Base-by-base conservation (phyloP, 2,797 vertebrate genomes). In the Silurus aristotelis region DNA sequence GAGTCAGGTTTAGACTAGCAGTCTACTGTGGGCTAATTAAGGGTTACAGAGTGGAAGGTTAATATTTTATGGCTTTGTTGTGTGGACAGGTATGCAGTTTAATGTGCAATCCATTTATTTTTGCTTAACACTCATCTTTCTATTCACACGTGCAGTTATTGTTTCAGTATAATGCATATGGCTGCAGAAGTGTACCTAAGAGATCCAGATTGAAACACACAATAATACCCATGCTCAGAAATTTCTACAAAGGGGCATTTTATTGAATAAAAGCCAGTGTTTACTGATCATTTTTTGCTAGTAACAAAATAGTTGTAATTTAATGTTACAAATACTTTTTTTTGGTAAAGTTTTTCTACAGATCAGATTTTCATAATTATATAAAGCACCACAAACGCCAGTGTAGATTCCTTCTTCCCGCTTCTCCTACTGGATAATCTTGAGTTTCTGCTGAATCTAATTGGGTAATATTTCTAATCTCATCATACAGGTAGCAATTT, bases 391-490 rank as follows among this genome's bases (percentile, higher is more conserved):
- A 72, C 38, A 84, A 84, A 27, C 1, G 3, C 19, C 76, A 84
- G n/a, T 61, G 43, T 2, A 52, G 66, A 63, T 25, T 15, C 17
- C 10, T 31, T 79, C 76, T 85, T 80, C 63, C 43, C 13, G 63
- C 68, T 80, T 80, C 31, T 58, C 52, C 71, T 55, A 70, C 14
- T 68, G 38, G n/a, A 79, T 48, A 85, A 58, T 80, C 68, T 80
- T 80, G 56, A 71, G 27, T 19, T 70, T 84, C 68, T 25, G 75
- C 64, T 60, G 75, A 79, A 25, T n/a, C 48, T 64, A 80, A 15
- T 15, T 61, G 17, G 75, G 25, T 43, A 84, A 63, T 52, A 80
- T 6, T 6, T 52, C 66, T 43, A 60, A n/a, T 5, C 61, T 56
- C 38, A 22, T 60, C 27, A 78, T 60, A 46, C 0, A 43, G 61